A percentile compares a stretch with the other conserved stretches of the same genome.
Evolutionary conservation across 2,888 invertebrate species (phyloP).

Genomic region (Baronia brevicornis): DNA sequence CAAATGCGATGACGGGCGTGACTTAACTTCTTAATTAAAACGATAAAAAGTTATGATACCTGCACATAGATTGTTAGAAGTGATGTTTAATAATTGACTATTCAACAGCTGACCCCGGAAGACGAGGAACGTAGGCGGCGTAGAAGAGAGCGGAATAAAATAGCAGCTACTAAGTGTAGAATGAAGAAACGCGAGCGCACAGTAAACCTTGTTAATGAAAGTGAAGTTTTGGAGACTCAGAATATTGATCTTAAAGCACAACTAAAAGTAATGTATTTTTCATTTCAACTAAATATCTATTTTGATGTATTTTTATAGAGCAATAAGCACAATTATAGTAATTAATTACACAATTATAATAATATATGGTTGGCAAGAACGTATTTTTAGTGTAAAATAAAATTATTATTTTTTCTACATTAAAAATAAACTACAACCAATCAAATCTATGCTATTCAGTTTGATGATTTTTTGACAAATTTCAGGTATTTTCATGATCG

Average conservation of each 20-base stretch:
- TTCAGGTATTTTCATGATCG: too few species aligned
- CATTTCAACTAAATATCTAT: slow-evolving; percentile 1
- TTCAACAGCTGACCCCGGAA: slow-evolving; percentile 86
- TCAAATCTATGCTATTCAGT: too few species aligned
- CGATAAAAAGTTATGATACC: slow-evolving; percentile 44
- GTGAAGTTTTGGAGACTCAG: slow-evolving; percentile 88
- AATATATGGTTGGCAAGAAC: too few species aligned
- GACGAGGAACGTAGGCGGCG: slow-evolving; percentile 91
- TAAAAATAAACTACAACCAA: too few species aligned
- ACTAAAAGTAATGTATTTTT: slow-evolving; percentile 65
- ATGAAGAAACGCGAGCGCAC: slow-evolving; percentile 95
- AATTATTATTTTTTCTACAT: too few species aligned
- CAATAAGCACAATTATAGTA: too few species aligned
- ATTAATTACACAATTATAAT: too few species aligned
- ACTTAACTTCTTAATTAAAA: slow-evolving; percentile 61
- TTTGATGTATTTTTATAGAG: slow-evolving; percentile 4
- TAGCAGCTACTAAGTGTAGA: slow-evolving; percentile 95
- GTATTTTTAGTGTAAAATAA: slow-evolving; percentile 17
- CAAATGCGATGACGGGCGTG: slow-evolving; percentile 51
- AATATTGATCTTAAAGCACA: slow-evolving; percentile 89
- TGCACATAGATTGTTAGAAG: slow-evolving; percentile 17
- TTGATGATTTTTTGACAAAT: too few species aligned
- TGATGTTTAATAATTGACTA: slow-evolving; percentile 10
- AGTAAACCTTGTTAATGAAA: slow-evolving; percentile 89
- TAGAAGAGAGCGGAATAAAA: slow-evolving; percentile 93